Base-by-base conservation (phyloP, 2,888 invertebrate genomes). In the Pristionchus maxplancki region DNA sequence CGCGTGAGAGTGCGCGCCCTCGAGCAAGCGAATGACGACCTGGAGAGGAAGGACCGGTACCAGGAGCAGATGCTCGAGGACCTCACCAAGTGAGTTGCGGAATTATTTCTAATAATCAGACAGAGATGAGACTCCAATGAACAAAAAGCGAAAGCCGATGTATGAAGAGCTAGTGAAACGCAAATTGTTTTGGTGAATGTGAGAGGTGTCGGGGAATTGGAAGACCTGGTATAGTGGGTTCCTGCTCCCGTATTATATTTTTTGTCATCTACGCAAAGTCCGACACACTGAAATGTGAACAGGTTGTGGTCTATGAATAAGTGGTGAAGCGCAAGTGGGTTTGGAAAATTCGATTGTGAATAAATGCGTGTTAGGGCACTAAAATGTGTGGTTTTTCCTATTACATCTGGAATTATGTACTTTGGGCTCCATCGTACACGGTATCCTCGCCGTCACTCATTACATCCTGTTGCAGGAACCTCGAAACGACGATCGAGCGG, bases 41-140 rank as follows among this genome's bases (percentile, higher is more conserved):
- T 88, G 78, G 88, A 88, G 44, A 78, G 88, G 34, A 78, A 78
- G 62, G 88, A 88, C 17, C 48, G 88, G 81, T 40, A 88, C 40
- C 78, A 88, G 15, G 78, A 78, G 24, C 88, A 88, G 62, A 88
- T 88, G 88, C 58, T 88, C 24, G 78, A 88, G 62, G 88, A 88
- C n/a, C 81, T 88, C 34, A 58, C 88, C 11, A 78, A 81, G 88
- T 88, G 44, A 37, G 87, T 28, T 0, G n/a, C 8, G 5, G 13
- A 28, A 3, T 28, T 58, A 58, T 20, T n/a, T n/a, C n/a, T n/a
- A n/a, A n/a, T n/a, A n/a, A n/a, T n/a, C n/a, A n/a, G n/a, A n/a
- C n/a, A n/a, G n/a, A n/a, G n/a, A n/a, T n/a, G n/a, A n/a, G n/a
- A n/a, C n/a, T n/a, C n/a, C n/a, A n/a, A n/a, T n/a, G n/a, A n/a